Evolutionary conservation across 1,140 invertebrate genomes (phyloP).

Genomic region (Bradysia coprophila): DNA sequence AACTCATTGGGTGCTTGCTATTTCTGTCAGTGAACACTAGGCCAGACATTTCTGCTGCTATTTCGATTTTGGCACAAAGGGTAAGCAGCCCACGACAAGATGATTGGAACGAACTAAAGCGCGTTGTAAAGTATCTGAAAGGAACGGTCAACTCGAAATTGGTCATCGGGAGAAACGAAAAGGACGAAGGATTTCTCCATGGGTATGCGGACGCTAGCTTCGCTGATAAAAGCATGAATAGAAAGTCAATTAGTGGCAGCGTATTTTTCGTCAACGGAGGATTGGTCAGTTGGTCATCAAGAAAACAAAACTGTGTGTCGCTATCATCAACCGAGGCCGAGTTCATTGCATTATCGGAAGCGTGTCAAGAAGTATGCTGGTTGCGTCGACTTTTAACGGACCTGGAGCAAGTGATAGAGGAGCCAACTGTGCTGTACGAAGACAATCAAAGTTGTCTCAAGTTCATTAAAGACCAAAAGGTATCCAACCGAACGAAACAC

Average conservation of each 20-base stretch:
- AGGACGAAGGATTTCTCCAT: conserved; percentile 1
- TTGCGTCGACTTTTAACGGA: conserved; percentile 6
- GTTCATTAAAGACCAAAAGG: conserved; percentile 5
- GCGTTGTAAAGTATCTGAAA: not conserved
- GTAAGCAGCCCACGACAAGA: not conserved
- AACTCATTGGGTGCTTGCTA: conserved; percentile 6
- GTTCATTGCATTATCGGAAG: conserved; percentile 7
- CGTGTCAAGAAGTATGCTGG: conserved; percentile 7
- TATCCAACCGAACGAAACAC: conserved; percentile 12
- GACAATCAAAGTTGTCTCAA: conserved; percentile 6
- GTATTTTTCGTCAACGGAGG: conserved; percentile 6
- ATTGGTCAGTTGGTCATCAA: conserved; percentile 7
- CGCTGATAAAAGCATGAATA: conserved; percentile 7
- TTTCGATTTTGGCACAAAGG: conserved; percentile 1
- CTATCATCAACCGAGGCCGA: too few relatives aligned
- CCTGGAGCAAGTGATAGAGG: not conserved
- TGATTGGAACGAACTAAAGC: not conserved
- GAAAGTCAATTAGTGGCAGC: conserved; percentile 10
- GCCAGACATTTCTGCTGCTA: conserved; percentile 6
- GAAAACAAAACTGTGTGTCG: conserved; percentile 10
- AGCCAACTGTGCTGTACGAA: conserved; percentile 2
- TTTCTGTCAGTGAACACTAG: conserved; percentile 7
- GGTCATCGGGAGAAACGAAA: not conserved
- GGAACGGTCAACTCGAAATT: conserved; percentile 2
- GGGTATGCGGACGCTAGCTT: conserved; percentile 9